A percentile compares a stretch with the other conserved stretches of the same genome.
phyloP scores from a whole-genome alignment of 1,140 invertebrate genomes.

The Neodiprion virginianus region DNA sequence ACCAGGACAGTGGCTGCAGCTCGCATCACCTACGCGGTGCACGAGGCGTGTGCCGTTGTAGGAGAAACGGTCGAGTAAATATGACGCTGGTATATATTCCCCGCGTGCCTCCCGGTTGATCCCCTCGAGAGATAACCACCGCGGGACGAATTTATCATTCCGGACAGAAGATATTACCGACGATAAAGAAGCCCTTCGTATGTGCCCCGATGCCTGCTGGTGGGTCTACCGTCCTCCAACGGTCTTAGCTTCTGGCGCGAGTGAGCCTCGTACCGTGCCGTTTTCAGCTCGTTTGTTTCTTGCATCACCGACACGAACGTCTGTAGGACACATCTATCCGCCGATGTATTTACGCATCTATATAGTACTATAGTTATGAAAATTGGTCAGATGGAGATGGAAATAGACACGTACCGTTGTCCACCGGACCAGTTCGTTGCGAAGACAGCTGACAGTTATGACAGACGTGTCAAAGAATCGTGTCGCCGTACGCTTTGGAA shows the following conservation, averaged over 20 bases:
- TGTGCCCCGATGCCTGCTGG: not conserved
- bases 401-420: too few species aligned
- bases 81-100: slow-evolving; percentile 5
- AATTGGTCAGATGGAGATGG: too few species aligned
- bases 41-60: too few species aligned
- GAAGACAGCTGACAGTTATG: too few species aligned
- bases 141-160: slow-evolving; percentile 15
- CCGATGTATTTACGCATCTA: too few species aligned
- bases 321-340: too few species aligned
- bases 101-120: not conserved
- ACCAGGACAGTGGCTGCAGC: too few species aligned
- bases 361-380: too few species aligned
- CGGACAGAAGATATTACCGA: slow-evolving; percentile 17
- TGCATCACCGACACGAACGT: not conserved
- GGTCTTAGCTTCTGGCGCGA: not conserved
- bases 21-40: too few species aligned
- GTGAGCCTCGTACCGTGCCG: not conserved
- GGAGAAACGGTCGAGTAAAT: not conserved
- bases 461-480: too few species aligned
- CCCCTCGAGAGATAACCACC: slow-evolving; percentile 11
- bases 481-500: too few species aligned
- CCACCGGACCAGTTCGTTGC: too few species aligned
- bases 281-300: not conserved
- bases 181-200: slow-evolving; percentile 13
- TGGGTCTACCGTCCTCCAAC: not conserved